Percentiles rank a stretch among this genome's conserved stretches.
These are phyloP conservation scores for Clarias macrocephalus DNA, from an alignment of 2,113 vertebrate genomes.

Conservation along the genomic window DNA sequence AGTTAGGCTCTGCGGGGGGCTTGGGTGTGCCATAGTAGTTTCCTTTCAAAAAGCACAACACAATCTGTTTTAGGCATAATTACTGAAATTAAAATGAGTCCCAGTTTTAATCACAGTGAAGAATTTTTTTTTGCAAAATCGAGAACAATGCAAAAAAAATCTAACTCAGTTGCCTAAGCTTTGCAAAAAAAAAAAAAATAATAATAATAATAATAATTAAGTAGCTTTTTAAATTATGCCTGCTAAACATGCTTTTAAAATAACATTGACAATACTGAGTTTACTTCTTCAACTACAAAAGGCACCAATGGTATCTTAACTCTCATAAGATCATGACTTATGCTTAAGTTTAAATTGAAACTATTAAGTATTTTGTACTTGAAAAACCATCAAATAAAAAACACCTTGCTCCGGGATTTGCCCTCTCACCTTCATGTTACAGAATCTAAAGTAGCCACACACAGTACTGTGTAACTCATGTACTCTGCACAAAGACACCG, in stretches of 20 bases:
- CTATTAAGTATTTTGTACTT: not conserved
- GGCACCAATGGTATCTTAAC: not conserved
- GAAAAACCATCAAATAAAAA: not conserved
- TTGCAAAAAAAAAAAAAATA: not conserved
- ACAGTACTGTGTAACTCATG: not conserved
- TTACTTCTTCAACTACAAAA: not conserved
- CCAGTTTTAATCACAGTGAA: not conserved
- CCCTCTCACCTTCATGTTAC: slow-evolving; percentile 2
- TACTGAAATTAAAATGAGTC: not conserved
- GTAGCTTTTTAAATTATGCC: not conserved
- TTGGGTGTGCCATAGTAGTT: slow-evolving; percentile 98
- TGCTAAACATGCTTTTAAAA: not conserved
- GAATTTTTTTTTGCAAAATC: not conserved
- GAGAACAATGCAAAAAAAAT: not conserved
- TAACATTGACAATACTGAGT: not conserved
- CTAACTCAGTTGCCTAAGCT: not conserved
- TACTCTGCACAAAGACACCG: not conserved
- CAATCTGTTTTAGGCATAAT: not conserved
- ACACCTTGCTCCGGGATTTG: not conserved
- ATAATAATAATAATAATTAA: not conserved
- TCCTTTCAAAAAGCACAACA: slow-evolving; percentile 69
- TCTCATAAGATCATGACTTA: not conserved
- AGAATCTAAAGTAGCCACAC: not conserved
- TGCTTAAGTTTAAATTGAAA: not conserved
- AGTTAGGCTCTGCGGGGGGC: slow-evolving; percentile 91